These are phyloP conservation scores for Aplysia californica DNA, from an alignment of 1,140 invertebrate genomes.

Conservation along the genomic window DNA sequence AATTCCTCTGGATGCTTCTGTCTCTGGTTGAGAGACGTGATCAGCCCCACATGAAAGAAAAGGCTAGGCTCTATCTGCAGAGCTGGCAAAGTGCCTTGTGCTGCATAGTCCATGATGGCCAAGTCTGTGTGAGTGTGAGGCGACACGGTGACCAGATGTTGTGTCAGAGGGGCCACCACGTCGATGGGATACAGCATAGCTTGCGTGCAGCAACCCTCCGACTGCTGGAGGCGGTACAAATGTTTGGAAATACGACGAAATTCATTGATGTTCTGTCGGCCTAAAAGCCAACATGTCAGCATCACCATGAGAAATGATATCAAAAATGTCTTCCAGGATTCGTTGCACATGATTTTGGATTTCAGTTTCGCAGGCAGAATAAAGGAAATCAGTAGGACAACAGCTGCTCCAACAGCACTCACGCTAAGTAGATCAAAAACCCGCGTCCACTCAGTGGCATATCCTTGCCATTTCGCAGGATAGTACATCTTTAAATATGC, in stretches of 20 bases:
- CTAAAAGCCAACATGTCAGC: conserved; percentile 1
- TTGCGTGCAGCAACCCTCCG: conserved; percentile 18
- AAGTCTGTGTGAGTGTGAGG: background rate
- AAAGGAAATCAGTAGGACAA: background rate
- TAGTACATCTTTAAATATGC: conserved; percentile 8
- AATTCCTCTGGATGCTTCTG: conserved; percentile 24
- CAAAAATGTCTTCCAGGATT: background rate
- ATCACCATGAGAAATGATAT: background rate
- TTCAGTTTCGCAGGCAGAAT: background rate
- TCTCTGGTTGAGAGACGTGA: background rate
- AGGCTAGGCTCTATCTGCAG: conserved; percentile 15
- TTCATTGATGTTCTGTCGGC: conserved; percentile 17
- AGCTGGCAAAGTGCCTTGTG: background rate
- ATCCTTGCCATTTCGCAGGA: conserved; percentile 19
- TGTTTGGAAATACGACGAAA: background rate
- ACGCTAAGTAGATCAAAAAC: conserved; percentile 6
- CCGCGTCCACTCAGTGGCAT: background rate
- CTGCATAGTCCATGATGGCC: background rate
- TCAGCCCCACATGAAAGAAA: conserved; percentile 14
- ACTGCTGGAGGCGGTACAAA: conserved; percentile 4
- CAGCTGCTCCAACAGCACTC: background rate
- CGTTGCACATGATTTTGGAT: background rate
- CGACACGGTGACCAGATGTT: background rate
- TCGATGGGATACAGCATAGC: conserved; percentile 11
- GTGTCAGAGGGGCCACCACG: background rate